These are phyloP conservation scores for Melinaea menophilus DNA, from an alignment of 2,888 invertebrate species.

Conservation along the genomic window DNA sequence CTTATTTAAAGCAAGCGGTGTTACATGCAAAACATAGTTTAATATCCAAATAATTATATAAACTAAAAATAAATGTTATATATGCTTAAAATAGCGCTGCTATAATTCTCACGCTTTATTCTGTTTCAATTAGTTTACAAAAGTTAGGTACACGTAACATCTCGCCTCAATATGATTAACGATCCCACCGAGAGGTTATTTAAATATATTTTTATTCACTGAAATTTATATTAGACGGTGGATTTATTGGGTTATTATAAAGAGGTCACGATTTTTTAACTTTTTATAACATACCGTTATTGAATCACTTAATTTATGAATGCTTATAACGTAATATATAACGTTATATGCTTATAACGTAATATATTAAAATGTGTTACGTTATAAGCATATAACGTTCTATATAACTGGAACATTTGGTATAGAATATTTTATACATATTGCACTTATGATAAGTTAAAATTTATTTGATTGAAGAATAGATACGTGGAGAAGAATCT, in stretches of 20 bases:
- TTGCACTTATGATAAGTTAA: no score
- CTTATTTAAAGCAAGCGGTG: not conserved
- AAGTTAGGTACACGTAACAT: not conserved
- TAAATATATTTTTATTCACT: slow-evolving; percentile 5
- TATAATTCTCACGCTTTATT: not conserved
- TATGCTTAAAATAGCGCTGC: not conserved
- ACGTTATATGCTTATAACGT: no score
- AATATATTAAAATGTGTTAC: no score
- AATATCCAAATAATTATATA: no score
- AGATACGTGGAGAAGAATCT: no score
- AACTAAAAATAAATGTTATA: no score
- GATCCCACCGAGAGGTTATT: not conserved
- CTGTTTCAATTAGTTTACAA: slow-evolving; percentile 2
- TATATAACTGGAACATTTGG: no score
- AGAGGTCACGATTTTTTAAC: not conserved
- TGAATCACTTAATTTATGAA: not conserved
- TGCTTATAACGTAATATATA: no score
- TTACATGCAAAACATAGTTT: not conserved
- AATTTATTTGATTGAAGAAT: no score
- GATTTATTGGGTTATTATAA: not conserved
- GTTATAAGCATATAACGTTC: no score
- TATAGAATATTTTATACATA: no score
- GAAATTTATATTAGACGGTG: not conserved
- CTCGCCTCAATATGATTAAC: not conserved
- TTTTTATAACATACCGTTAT: not conserved